These are phyloP conservation scores for Nestor notabilis DNA, from an alignment of 2,113 vertebrate species.

Conservation along the genomic window DNA sequence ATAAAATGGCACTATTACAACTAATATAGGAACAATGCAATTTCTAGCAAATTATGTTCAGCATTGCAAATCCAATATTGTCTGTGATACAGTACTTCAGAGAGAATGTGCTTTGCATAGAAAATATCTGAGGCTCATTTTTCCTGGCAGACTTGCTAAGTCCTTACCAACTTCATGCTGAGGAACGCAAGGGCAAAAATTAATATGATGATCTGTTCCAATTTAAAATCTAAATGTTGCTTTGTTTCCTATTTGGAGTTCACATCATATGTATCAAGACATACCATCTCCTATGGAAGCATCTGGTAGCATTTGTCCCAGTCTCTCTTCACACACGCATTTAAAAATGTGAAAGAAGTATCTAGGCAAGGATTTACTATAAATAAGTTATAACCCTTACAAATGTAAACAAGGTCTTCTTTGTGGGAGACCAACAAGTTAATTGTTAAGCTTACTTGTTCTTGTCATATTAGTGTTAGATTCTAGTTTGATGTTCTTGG, in stretches of 20 bases:
- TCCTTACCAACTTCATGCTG: neutral
- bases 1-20: neutral
- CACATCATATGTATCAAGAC: neutral
- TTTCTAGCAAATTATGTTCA: neutral
- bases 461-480: neutral
- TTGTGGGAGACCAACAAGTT: neutral
- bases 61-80: neutral
- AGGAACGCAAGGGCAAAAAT: neutral
- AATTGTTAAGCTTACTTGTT: neutral
- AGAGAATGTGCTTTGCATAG: neutral
- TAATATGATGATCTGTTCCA: neutral
- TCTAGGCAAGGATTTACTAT: neutral
- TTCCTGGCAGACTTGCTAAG: neutral
- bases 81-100: neutral
- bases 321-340: neutral
- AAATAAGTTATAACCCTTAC: neutral
- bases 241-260: neutral
- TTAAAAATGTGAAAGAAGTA: neutral
- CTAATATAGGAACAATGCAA: neutral
- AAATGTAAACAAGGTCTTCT: neutral
- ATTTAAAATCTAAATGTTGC: neutral
- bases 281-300: neutral
- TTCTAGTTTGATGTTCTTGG: neutral
- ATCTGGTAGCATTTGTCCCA: neutral
- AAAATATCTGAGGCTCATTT: neutral